These are phyloP conservation scores for Conus canariensis DNA, from an alignment of 2,888 invertebrate species.

Conservation along the genomic window DNA sequence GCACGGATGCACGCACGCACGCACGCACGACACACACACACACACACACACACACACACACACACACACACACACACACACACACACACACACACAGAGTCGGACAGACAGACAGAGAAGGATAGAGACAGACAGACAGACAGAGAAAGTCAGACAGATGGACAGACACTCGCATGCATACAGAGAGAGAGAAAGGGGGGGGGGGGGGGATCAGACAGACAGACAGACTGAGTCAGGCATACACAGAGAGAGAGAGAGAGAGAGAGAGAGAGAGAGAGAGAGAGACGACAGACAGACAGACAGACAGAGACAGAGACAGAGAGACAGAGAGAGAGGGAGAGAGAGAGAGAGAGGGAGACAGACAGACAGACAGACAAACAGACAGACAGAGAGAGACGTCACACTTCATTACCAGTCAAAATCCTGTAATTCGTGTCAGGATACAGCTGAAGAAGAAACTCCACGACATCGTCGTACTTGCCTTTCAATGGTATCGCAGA, in stretches of 20 bases:
- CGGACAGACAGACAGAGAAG: neutral
- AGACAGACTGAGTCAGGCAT: neutral
- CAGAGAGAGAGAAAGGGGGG: neutral
- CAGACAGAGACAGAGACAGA: neutral
- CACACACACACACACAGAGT: neutral
- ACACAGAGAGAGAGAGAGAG: neutral
- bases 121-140: neutral
- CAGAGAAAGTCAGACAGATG: neutral
- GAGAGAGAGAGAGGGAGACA: no score
- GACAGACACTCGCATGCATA: no score
- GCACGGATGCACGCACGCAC: no score
- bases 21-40: no score
- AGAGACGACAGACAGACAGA: neutral
- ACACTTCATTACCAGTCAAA: neutral
- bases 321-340: neutral
- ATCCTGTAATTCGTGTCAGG: neutral
- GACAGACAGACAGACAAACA: neutral
- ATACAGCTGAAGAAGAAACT: neutral
- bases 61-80: no score
- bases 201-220: neutral
- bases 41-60: no score
- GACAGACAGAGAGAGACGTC: neutral
- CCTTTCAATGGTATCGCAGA: no score
- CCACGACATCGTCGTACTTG: no score
- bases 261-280: no score